Conservation (phyloP, 2,113 vertebrate genomes). For the Apeltes quadracus region DNA sequence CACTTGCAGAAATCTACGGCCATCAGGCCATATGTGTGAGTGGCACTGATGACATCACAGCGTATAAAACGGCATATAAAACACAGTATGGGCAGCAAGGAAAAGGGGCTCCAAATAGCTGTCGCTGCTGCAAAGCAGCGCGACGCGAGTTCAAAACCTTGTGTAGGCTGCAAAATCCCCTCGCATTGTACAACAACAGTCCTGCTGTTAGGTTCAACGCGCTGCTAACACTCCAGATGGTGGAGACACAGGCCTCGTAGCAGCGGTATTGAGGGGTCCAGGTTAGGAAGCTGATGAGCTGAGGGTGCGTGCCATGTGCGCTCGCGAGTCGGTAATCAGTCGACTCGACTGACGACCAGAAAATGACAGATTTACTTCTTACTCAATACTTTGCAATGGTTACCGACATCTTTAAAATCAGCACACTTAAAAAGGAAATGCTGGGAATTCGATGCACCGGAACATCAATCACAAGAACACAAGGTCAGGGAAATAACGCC, state of each 20-base stretch:
- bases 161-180: constrained; percentile 26
- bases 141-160: constrained; percentile 28
- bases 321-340: constrained; percentile 21
- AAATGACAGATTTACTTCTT: background rate
- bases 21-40: constrained; percentile 72
- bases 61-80: constrained; percentile 38
- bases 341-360: constrained; percentile 5
- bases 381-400: background rate
- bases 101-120: constrained; percentile 39
- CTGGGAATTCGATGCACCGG: background rate
- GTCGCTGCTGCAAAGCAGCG: constrained; percentile 23
- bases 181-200: constrained; percentile 51
- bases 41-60: constrained; percentile 65
- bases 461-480: background rate
- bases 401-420: background rate
- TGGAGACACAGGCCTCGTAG: constrained; percentile 39
- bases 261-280: constrained; percentile 54
- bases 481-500: background rate
- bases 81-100: constrained; percentile 41
- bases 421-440: background rate
- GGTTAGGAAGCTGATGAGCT: constrained; percentile 54
- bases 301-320: constrained; percentile 18
- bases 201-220: constrained; percentile 62
- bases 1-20: constrained; percentile 59
- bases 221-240: constrained; percentile 66